phyloP scores from a whole-genome alignment of 2,113 vertebrate genomes.

The Alosa alosa region DNA sequence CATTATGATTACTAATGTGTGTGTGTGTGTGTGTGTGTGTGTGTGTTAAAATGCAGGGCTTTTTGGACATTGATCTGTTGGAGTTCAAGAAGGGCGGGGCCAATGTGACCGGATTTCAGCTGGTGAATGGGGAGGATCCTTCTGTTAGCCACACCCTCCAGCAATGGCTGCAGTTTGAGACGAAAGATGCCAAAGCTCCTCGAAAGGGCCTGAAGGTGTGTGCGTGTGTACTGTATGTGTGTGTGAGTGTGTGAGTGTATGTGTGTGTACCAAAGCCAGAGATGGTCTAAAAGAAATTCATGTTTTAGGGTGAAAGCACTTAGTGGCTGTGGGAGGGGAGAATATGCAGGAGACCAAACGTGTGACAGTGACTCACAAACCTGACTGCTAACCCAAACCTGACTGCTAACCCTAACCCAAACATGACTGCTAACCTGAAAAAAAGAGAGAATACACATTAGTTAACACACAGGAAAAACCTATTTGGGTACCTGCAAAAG shows the following conservation, averaged over 20 bases:
- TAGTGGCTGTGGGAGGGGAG: no score
- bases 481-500: no score
- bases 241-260: not conserved
- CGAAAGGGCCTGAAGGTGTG: slow-evolving; percentile 87
- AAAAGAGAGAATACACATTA: no score
- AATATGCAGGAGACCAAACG: no score
- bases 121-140: slow-evolving; percentile 89
- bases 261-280: slow-evolving; percentile 49
- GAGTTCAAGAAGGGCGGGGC: slow-evolving; percentile 93
- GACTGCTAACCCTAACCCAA: no score
- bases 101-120: slow-evolving; percentile 94
- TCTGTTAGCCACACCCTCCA: slow-evolving; percentile 84
- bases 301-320: no score
- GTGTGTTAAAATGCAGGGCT: slow-evolving; percentile 74
- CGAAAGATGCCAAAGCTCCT: slow-evolving; percentile 87
- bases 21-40: not conserved
- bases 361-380: no score
- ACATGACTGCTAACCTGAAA: no score
- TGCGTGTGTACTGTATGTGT: not conserved
- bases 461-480: no score
- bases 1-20: not conserved
- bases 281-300: no score
- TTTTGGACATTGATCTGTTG: slow-evolving; percentile 93
- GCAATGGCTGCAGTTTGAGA: slow-evolving; percentile 92
- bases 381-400: no score